Conservation (phyloP, 1,140 invertebrate species). For the Microplitis mediator region DNA sequence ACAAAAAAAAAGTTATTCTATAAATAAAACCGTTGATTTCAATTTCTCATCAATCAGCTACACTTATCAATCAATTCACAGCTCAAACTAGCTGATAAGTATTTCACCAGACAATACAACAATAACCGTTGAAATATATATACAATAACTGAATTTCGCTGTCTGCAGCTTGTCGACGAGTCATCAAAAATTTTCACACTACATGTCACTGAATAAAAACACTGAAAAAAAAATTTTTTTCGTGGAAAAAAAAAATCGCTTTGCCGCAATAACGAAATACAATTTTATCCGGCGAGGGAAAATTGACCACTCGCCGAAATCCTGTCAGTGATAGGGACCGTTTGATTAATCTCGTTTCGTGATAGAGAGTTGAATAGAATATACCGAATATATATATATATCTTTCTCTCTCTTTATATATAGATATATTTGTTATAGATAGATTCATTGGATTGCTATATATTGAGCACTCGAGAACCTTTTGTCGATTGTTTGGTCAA, state of each 20-base stretch:
- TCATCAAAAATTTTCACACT: constrained; percentile 20
- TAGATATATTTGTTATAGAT: no score
- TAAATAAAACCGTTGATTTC: no score
- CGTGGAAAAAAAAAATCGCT: not conserved
- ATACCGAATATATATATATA: no score
- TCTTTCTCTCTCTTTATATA: no score
- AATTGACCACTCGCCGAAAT: constrained; percentile 7
- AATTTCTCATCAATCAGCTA: no score
- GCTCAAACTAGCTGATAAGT: no score
- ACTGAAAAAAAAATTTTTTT: not conserved
- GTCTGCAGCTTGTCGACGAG: constrained; percentile 7
- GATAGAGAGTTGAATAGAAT: not conserved
- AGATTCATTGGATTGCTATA: not conserved
- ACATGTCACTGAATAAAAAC: not conserved
- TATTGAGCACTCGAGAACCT: not conserved
- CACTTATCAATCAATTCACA: no score
- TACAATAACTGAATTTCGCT: not conserved
- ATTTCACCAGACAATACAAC: not conserved
- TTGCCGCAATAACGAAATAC: constrained; percentile 13
- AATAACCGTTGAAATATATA: not conserved
- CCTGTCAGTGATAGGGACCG: constrained; percentile 8
- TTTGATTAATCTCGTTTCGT: constrained; percentile 21
- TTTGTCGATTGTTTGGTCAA: constrained; percentile 5
- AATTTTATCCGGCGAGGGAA: not conserved
- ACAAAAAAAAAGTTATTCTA: no score